Conservation (phyloP, 2,888 invertebrate species). For the Iphiclides podalirius region DNA sequence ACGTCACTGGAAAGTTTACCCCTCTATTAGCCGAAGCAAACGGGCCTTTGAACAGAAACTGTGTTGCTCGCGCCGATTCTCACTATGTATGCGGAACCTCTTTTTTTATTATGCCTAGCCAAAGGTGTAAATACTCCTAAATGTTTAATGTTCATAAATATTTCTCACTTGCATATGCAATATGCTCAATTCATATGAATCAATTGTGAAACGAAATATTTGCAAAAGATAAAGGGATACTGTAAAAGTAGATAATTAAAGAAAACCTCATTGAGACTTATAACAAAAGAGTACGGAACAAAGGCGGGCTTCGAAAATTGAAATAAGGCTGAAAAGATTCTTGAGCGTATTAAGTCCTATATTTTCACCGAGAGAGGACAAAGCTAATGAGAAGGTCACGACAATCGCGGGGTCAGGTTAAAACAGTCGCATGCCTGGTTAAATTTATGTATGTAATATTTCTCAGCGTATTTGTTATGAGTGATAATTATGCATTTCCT, state of each 20-base stretch:
- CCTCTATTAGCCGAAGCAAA: constrained; percentile 1
- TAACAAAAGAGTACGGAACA: constrained; percentile 13
- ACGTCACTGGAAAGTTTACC: constrained; percentile 14
- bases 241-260: background rate
- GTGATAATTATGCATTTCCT: no score
- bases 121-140: no score
- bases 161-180: no score
- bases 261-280: background rate
- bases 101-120: no score
- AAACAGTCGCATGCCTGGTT: background rate
- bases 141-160: no score
- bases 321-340: constrained; percentile 13
- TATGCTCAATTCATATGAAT: no score
- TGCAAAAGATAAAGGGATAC: background rate
- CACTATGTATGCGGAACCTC: no score
- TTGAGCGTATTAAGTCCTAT: background rate
- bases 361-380: background rate
- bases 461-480: no score
- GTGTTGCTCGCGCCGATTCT: no score
- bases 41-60: no score
- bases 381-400: constrained; percentile 9
- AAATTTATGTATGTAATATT: no score
- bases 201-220: no score
- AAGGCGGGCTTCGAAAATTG: constrained; percentile 5
- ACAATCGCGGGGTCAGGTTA: background rate